Evolutionary conservation across 2,888 invertebrate genomes (phyloP), one percentile per base, ranked within the genome.

Genomic region (Gandaritis pyraliata): DNA sequence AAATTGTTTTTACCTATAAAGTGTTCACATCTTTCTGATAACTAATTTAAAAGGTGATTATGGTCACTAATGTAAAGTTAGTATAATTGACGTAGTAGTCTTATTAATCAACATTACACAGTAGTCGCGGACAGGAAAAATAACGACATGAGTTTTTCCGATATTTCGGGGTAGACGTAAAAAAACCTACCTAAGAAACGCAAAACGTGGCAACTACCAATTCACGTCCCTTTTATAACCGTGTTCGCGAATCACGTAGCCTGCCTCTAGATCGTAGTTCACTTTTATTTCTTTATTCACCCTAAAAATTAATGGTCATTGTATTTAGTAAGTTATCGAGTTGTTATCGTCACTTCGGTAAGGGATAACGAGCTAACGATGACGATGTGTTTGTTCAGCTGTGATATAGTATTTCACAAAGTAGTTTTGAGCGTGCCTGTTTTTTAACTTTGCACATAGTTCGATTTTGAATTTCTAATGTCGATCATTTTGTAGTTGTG

Each of bases 231-330:
- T 81, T 81, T 70, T 68, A n/a, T n/a, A 78, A 77, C 76, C 74
- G 80, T 81, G 75, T 76, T 72, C 73, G 64, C 81, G 76, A 80
- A 77, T 79, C 82, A 85, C 83, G 81, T 85, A 83, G 73, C 66
- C 33, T 53, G 30, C 12, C 59, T 41, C 8, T 59, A 57, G 58
- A 48, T 1, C 1, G 15, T 45, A 59, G 54, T 77, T 73, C 6
- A 18, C n/a, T 56, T 55, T 47, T 56, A 38, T 52, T 16, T 15
- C 11, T 15, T 51, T 43, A 43, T 15, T 41, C 43, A 50, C 15
- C n/a, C 46, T 51, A 41, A 58, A 58, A 58, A 47, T 52, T 23
- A 16, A 45, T 36, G 23, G 30, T 16, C 6, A 11, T 50, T 16
- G 11, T 30, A 33, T n/a, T 7, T 10, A 30, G 38, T n/a, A n/a